phyloP scores from a whole-genome alignment of 2,113 vertebrate genomes.

The Scolopax mira region DNA sequence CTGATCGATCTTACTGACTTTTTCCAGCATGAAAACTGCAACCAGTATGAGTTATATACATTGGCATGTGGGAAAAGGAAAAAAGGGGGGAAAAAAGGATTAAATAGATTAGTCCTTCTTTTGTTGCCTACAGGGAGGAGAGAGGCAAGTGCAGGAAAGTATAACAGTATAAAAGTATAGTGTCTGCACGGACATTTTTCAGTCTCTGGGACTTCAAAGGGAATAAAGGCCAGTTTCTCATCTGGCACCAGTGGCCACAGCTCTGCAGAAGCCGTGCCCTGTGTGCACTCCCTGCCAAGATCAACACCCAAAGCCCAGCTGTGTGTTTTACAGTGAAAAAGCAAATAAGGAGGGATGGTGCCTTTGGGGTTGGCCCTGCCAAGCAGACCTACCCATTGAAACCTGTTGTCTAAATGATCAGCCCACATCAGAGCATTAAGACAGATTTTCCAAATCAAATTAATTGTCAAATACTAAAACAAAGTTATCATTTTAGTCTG shows the following conservation, averaged over 20 bases:
- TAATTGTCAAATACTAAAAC: background rate
- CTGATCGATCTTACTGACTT: background rate
- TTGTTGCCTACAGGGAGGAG: background rate
- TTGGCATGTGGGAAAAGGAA: too few species aligned
- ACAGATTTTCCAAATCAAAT: background rate
- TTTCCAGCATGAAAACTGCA: background rate
- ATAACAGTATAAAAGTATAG: background rate
- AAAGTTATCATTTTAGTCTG: background rate
- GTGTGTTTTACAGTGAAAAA: background rate
- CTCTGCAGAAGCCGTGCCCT: background rate
- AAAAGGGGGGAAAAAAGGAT: too few species aligned
- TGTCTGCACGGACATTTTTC: background rate
- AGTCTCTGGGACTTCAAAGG: background rate
- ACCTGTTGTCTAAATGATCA: too few species aligned
- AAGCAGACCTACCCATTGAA: background rate
- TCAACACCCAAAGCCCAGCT: background rate
- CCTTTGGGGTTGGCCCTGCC: background rate
- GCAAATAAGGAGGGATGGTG: background rate
- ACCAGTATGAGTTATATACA: background rate
- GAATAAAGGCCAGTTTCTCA: background rate
- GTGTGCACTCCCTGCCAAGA: background rate
- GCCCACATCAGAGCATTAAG: background rate
- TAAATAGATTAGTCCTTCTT: background rate
- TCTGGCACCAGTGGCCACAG: background rate
- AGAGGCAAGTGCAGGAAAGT: background rate